Conservation (phyloP, 1,140 invertebrate genomes). For the Sitophilus oryzae region DNA sequence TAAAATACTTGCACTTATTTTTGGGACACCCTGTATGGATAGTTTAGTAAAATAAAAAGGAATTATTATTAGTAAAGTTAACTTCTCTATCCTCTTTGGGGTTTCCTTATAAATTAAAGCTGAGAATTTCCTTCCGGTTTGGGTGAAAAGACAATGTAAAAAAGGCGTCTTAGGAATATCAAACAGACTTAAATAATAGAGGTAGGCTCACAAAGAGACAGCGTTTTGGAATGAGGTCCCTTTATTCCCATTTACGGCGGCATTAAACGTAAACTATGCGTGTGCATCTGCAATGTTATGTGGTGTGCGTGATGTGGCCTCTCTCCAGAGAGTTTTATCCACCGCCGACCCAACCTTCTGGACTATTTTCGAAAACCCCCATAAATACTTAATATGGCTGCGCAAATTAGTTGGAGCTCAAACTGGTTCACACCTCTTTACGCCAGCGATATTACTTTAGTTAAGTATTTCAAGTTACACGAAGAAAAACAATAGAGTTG, state of each 20-base stretch:
- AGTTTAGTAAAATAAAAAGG: too few species aligned
- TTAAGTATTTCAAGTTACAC: too few species aligned
- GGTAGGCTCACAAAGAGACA: neutral
- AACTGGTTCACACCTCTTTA: conserved; percentile 25
- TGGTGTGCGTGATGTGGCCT: conserved; percentile 29
- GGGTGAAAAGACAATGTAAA: neutral
- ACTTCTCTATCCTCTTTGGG: too few species aligned
- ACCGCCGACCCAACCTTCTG: conserved; percentile 15
- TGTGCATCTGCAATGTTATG: conserved; percentile 33
- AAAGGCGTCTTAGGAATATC: neutral
- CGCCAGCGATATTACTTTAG: too few species aligned
- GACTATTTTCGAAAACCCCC: conserved; percentile 10
- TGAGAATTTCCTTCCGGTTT: neutral
- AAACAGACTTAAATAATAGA: neutral
- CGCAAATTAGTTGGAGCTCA: conserved; percentile 25
- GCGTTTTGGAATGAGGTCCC: conserved; percentile 5
- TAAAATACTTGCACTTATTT: too few species aligned
- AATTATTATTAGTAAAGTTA: too few species aligned
- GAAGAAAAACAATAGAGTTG: too few species aligned
- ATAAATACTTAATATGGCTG: conserved; percentile 23
- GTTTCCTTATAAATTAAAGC: neutral
- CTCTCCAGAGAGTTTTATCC: conserved; percentile 28
- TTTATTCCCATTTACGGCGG: conserved; percentile 24
- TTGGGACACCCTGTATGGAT: too few species aligned
- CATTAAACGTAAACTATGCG: conserved; percentile 36